These are phyloP conservation scores for Thunnus thynnus DNA, from an alignment of 2,113 vertebrate species.

Conservation along the genomic window DNA sequence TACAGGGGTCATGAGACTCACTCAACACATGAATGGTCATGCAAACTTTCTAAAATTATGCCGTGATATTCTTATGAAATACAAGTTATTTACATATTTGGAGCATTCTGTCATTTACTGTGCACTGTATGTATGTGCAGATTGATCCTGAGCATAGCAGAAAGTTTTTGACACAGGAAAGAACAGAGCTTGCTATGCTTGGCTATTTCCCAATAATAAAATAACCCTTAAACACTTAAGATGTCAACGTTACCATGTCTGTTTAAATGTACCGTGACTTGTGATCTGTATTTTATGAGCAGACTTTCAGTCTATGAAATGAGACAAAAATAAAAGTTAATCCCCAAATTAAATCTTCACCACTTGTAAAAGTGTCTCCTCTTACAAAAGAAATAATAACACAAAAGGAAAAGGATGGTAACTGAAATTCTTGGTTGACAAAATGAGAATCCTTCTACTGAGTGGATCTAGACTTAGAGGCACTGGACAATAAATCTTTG, in stretches of 20 bases:
- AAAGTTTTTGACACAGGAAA: slow-evolving; percentile 22
- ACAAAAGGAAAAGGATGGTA: slow-evolving; percentile 18
- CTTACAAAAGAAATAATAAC: slow-evolving; percentile 32
- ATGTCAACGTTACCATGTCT: slow-evolving; percentile 6
- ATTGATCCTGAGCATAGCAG: slow-evolving; percentile 13
- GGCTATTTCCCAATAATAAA: slow-evolving; percentile 52
- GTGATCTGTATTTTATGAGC: slow-evolving; percentile 19
- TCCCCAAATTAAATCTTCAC: background rate
- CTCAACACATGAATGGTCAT: slow-evolving; percentile 29
- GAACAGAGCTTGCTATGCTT: slow-evolving; percentile 35
- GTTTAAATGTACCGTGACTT: slow-evolving; percentile 35
- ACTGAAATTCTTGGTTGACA: slow-evolving; percentile 25
- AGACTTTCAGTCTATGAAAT: background rate
- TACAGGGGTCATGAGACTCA: slow-evolving; percentile 13
- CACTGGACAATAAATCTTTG: slow-evolving; percentile 35
- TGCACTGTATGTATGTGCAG: background rate
- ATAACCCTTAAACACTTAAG: slow-evolving; percentile 36
- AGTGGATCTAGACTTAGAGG: slow-evolving; percentile 20
- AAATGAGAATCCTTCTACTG: slow-evolving; percentile 29
- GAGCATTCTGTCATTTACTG: slow-evolving; percentile 27
- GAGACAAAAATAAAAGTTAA: background rate
- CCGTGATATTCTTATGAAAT: background rate
- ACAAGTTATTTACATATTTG: slow-evolving; percentile 35
- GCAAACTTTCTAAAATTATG: slow-evolving; percentile 4
- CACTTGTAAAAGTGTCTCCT: slow-evolving; percentile 4